Base-by-base conservation (phyloP, 1,140 invertebrate species). In the Drosophila tropicalis region DNA sequence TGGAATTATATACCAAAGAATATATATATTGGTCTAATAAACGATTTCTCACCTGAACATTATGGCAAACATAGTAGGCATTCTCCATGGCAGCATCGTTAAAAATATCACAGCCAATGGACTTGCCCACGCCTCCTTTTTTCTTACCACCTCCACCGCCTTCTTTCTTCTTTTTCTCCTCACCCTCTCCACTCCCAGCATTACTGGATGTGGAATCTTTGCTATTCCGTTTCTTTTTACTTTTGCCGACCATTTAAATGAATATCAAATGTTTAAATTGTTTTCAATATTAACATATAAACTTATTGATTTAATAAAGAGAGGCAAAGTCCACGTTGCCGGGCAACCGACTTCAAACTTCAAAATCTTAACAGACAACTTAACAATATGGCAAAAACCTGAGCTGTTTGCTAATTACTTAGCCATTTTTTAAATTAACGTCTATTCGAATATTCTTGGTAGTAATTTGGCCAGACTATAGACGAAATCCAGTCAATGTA, bases 11-110 rank as follows among this genome's bases (percentile, higher is more conserved):
- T 36, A 60, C 22, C 32, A 10, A 13, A 54, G n/a, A n/a, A n/a
- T n/a, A 39, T 22, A 13, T 55, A 9, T 12, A 25, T 5, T 5
- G 2, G 5, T 15, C 6, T 17, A 1, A 9, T 19, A 25, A 7
- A 13, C 22, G 10, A 12, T n/a, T 29, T 36, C 63, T 40, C 32
- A 97, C 96, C 92, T 97, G 96, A 0, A 97, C 95, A 92, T 97
- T 97, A 78, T 98, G 97, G 82, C 96, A 97, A 1, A 96, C 96
- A 81, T 96, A 96, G 90, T 97, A 97, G 3, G 96, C 96, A 85
- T 97, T 97, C 74, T 97, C 95, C 95, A 97, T 97, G 0, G 96
- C 96, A n/a, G 95, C 95, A 75, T 97, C 96, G 62, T 96, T 97
- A 65, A 97, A 95, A 71, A 97, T 96, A 75, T 97, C 96, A 40